Conservation (phyloP, 2,888 invertebrate genomes). For the Cerastoderma edule region DNA sequence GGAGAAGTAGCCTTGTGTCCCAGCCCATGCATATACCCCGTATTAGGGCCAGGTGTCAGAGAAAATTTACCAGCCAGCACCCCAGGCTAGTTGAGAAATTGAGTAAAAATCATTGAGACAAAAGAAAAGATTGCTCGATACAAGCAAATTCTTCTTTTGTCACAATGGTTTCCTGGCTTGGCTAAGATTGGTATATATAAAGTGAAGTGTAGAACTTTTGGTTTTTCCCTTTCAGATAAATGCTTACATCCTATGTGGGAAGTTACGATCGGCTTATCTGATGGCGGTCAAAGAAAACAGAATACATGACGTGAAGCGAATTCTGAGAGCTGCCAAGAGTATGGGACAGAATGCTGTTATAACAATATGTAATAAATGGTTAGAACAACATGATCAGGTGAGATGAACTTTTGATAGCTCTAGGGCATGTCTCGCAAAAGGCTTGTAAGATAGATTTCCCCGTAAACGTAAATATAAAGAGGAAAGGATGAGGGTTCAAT, state of each 20-base stretch:
- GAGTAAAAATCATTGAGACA: constrained; percentile 4
- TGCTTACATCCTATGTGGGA: constrained; percentile 92
- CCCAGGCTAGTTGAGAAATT: too few species aligned
- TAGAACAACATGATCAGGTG: constrained; percentile 81
- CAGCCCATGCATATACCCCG: too few species aligned
- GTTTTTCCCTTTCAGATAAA: constrained; percentile 88
- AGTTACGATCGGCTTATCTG: constrained; percentile 93
- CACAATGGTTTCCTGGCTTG: constrained; percentile 7
- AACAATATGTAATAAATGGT: constrained; percentile 91
- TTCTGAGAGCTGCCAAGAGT: constrained; percentile 91
- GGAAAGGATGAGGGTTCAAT: too few species aligned
- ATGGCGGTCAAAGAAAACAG: constrained; percentile 85
- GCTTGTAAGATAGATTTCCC: too few species aligned
- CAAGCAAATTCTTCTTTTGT: constrained; percentile 11
- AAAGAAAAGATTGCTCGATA: constrained; percentile 10
- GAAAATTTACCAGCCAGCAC: too few species aligned
- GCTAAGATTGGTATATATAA: not conserved
- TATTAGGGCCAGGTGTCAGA: too few species aligned
- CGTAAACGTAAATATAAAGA: too few species aligned
- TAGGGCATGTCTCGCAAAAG: too few species aligned
- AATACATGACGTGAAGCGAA: constrained; percentile 89
- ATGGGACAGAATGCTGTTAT: constrained; percentile 91
- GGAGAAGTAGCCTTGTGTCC: too few species aligned
- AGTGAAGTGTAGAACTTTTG: too few species aligned
- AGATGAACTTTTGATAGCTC: too few species aligned